These are phyloP conservation scores for Strigamia transsilvanica DNA, from an alignment of 2,888 invertebrate species.

Conservation along the genomic window DNA sequence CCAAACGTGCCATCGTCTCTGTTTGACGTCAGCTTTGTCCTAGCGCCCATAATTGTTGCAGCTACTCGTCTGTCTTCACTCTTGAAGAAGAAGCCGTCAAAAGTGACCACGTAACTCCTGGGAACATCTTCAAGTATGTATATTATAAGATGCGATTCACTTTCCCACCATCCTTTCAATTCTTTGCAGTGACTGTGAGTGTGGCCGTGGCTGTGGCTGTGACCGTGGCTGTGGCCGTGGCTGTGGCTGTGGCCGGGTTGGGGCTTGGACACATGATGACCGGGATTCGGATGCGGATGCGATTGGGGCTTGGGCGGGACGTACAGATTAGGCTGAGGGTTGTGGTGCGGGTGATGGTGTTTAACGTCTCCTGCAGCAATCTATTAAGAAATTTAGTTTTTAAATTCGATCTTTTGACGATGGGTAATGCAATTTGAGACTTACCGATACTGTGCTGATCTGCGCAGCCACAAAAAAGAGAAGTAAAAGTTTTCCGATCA, in stretches of 20 bases:
- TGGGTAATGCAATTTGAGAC: not conserved
- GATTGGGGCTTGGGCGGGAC: no score
- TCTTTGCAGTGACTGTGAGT: not conserved
- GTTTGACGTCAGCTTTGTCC: not conserved
- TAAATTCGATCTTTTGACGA: not conserved
- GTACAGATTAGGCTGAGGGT: no score
- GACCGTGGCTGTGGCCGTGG: not conserved
- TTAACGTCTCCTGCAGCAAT: no score
- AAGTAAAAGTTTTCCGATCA: not conserved
- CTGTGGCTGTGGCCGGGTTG: not conserved
- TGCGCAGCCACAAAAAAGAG: not conserved
- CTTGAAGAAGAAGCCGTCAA: not conserved
- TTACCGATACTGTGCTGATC: not conserved
- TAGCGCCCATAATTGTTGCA: not conserved
- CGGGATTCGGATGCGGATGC: not conserved
- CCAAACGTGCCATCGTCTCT: not conserved
- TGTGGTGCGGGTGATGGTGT: no score
- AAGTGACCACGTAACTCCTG: not conserved
- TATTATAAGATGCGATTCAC: not conserved
- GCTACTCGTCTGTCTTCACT: not conserved
- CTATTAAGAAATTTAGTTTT: not conserved
- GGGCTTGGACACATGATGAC: not conserved
- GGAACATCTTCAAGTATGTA: slow-evolving; percentile 12
- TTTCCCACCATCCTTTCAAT: slow-evolving; percentile 16
- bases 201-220: no score